Conservation (phyloP, 2,113 vertebrate genomes). For the Cryptomyrus ogoouensis region DNA sequence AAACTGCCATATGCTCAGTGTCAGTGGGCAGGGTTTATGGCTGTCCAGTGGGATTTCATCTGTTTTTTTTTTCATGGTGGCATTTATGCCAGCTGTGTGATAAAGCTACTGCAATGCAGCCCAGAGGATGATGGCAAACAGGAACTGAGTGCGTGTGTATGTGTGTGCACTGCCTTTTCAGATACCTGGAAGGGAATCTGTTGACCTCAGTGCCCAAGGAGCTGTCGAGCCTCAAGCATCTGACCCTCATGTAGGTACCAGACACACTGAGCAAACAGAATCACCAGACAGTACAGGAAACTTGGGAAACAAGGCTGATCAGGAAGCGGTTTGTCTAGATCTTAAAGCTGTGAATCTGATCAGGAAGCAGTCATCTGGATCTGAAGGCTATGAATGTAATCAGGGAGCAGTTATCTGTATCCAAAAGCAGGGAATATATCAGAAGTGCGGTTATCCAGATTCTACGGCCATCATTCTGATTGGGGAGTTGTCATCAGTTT, state of each 20-base stretch:
- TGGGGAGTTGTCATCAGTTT: background rate
- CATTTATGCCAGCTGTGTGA: background rate
- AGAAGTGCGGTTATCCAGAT: background rate
- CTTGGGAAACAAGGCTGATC: background rate
- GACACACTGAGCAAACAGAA: background rate
- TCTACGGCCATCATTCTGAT: background rate
- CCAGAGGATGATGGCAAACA: background rate
- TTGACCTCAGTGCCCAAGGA: constrained; percentile 85
- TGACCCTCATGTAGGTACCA: constrained; percentile 73
- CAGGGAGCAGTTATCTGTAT: background rate
- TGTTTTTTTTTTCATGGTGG: background rate
- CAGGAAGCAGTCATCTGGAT: background rate
- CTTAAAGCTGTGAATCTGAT: background rate
- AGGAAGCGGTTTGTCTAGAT: background rate
- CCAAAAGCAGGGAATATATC: background rate
- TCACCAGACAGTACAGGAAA: background rate
- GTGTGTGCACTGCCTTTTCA: constrained; percentile 50
- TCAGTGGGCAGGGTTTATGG: background rate
- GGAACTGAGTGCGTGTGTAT: background rate
- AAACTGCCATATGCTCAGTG: background rate
- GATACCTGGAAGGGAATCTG: constrained; percentile 93
- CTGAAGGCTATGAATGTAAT: background rate
- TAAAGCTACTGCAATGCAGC: background rate
- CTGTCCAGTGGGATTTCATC: background rate
- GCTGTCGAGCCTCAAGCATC: constrained; percentile 76